These are phyloP conservation scores for Propithecus coquereli DNA, from an alignment of 2,113 vertebrate species.

Conservation along the genomic window DNA sequence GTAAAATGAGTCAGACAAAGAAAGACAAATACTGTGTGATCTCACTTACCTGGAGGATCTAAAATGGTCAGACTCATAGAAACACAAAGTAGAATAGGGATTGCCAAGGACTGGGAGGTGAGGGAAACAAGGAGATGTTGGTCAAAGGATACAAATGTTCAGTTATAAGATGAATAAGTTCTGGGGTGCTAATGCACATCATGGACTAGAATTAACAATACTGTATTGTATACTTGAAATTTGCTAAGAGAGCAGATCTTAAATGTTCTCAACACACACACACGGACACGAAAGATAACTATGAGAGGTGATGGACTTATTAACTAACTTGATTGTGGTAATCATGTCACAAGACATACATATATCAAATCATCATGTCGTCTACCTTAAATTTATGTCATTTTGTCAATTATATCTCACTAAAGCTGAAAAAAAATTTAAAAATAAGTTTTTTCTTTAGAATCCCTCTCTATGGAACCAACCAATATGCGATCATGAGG, in stretches of 20 bases:
- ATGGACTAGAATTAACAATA: neutral
- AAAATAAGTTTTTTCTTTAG: neutral
- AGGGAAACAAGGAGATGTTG: accelerated
- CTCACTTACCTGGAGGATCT: neutral
- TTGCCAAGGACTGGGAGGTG: neutral
- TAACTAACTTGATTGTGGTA: neutral
- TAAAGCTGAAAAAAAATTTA: neutral
- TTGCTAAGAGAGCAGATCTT: neutral
- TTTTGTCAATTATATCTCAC: neutral
- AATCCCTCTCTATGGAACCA: neutral
- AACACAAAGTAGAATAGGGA: neutral
- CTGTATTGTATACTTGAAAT: neutral
- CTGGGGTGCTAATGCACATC: neutral
- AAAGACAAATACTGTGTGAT: neutral
- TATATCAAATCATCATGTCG: neutral
- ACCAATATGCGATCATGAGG: neutral
- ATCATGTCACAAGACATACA: neutral
- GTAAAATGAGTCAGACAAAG: neutral
- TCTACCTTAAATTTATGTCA: neutral
- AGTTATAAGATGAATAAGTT: neutral
- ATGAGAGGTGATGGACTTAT: neutral
- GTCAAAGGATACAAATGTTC: neutral
- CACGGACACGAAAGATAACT: neutral
- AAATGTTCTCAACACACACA: neutral
- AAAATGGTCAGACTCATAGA: neutral